Conservation (phyloP, 2,797 vertebrate genomes). For the Phalloptychus januarius region DNA sequence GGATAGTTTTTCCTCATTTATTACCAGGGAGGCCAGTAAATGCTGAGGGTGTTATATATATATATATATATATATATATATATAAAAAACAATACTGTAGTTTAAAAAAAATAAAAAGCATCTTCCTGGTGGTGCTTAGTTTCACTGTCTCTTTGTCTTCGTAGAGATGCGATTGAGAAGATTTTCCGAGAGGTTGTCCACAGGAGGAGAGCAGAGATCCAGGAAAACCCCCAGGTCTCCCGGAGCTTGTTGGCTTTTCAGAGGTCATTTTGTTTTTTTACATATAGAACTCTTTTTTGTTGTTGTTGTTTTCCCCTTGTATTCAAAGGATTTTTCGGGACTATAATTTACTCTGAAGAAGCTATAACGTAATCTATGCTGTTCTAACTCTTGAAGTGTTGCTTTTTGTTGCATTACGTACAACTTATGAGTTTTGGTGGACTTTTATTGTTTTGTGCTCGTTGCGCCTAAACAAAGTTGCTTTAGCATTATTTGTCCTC, state of each 20-base stretch:
- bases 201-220: slow-evolving; percentile 85
- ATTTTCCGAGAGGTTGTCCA: slow-evolving; percentile 85
- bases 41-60: neutral
- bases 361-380: neutral
- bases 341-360: neutral
- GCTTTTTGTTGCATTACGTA: neutral
- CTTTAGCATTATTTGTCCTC: no score
- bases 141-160: neutral
- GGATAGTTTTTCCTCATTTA: neutral
- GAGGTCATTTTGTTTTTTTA: slow-evolving; percentile 61
- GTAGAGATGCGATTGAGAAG: slow-evolving; percentile 90
- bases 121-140: neutral
- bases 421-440: neutral
- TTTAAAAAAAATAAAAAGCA: neutral
- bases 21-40: neutral
- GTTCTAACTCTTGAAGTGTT: neutral
- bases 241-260: slow-evolving; percentile 87
- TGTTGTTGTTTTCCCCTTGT: neutral
- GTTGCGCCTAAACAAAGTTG: neutral
- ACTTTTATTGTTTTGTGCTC: neutral
- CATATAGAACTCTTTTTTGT: neutral
- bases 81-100: neutral
- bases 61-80: neutral
- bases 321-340: neutral
- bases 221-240: slow-evolving; percentile 78